Base-by-base conservation (phyloP, 2,113 vertebrate genomes). In the Oreochromis spilurus region DNA sequence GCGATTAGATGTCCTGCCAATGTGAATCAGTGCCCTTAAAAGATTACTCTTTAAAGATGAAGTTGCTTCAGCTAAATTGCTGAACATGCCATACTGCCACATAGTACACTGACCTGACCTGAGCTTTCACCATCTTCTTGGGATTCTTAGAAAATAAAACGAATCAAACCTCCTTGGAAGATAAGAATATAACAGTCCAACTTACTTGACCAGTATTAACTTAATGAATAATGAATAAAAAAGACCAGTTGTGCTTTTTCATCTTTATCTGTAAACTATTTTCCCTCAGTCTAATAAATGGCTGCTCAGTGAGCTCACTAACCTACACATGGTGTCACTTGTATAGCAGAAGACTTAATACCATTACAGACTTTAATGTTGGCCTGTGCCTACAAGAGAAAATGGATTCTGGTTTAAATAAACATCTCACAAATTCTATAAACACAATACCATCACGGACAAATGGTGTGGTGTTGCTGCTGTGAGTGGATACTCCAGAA, bases 261-360 rank as follows among this genome's bases (percentile, higher is more conserved):
- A 19, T n/a, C 5, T 53, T 55, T 45, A n/a, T 60, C 24, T 38
- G 34, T 67, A 34, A 43, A 38, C 77, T 52, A 9, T 60, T 79
- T 62, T 86, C 60, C n/a, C 26, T 54, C 52, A 34, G 48, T 84
- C 79, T 86, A 54, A 84, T 82, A 87, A 83, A 92, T 72, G 16
- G 29, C 84, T 52, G 65, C 75, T 78, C 62, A 31, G 55, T 48
- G 81, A 83, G 58, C 77, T 82, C 65, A 81, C 82, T 86, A 89
- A 89, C 60, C 79, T 70, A 43, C 53, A 67, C 16, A 38, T 53
- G 19, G 82, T 85, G 86, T 83, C 86, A 84, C 77, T 67, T 50
- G 82, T 36, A 58, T 55, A 72, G 79, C 50, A 67, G 62, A 89
- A 77, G 79, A 84, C 89, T 84, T 91, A 91, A 92, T 92, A 85